Base-by-base conservation (phyloP, 1,140 invertebrate species). In the Danaus melanippus region DNA sequence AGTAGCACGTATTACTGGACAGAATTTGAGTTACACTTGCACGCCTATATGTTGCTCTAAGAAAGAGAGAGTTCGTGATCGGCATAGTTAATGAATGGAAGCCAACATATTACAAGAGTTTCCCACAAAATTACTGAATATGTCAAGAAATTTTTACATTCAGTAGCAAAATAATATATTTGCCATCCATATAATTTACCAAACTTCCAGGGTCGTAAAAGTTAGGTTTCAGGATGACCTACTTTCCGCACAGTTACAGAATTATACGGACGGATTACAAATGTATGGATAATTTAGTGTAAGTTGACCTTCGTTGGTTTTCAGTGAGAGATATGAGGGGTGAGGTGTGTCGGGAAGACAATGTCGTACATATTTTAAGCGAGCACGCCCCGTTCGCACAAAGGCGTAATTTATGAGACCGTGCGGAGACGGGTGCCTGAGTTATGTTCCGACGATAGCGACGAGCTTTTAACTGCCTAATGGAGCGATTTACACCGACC, bases 391-490 rank as follows among this genome's bases (percentile, higher is more conserved):
- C 56, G 67, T 78, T 75, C 75, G 76, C 77, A 85, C 79, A 85
- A 84, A 81, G 79, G 72, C 71, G 74, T 82, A 82, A 85, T 85
- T 85, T 85, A 85, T 84, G 77, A 77, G 79, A 76, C 71, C 80
- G 74, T 77, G 79, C 72, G 79, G 79, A 85, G 82, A 82, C 79
- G 78, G 76, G 78, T 60, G 79, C 58, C 74, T 84, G 80, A 85
- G 76, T 86, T 82, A 86, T 86, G 75, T 76, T 58, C 71, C 72
- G 72, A 69, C 79, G 80, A 86, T 86, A 83, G 80, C 79, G 78
- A 82, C 78, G 82, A 83, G 79, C 82, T 86, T 86, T 86, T 86
- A 86, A 84, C 80, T 84, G 80, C 74, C 76, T 82, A 86, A 84
- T 86, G 82, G 80, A 79, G 77, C 82, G 82, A 84, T 84, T 84